Percentiles rank a stretch among this genome's conserved stretches.
Conservation (phyloP, 64 coral and sea anemone species). For the Montipora efflorescens region DNA sequence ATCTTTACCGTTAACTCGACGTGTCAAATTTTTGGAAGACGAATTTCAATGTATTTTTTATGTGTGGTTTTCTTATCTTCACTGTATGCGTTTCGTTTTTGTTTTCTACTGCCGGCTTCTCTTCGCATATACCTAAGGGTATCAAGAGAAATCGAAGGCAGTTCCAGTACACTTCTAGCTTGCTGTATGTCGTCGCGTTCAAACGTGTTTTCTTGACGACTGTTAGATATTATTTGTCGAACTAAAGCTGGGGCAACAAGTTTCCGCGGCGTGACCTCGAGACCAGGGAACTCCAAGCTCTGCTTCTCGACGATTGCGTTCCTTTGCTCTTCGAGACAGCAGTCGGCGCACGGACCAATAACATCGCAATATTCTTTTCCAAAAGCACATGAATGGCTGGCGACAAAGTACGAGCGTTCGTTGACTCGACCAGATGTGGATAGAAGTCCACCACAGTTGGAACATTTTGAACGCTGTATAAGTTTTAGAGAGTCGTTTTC, state of each 20-base stretch:
- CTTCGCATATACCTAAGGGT: slow-evolving; percentile 84
- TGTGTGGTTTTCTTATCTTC: slow-evolving; percentile 33
- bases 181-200: slow-evolving; percentile 32
- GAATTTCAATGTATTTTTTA: slow-evolving; percentile 90
- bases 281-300: slow-evolving; percentile 77
- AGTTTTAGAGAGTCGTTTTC: slow-evolving; percentile 14
- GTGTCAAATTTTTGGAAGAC: slow-evolving; percentile 86
- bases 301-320: slow-evolving; percentile 80
- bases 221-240: slow-evolving; percentile 47
- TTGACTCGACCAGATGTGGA: slow-evolving; percentile 20
- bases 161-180: slow-evolving; percentile 32
- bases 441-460: slow-evolving; percentile 70
- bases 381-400: slow-evolving; percentile 46
- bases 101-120: slow-evolving; percentile 81
- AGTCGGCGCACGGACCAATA: slow-evolving; percentile 82
- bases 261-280: slow-evolving; percentile 79
- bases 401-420: slow-evolving; percentile 3
- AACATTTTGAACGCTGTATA: slow-evolving; percentile 38
- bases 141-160: slow-evolving; percentile 66
- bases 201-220: slow-evolving; percentile 1
- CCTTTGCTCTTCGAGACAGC: slow-evolving; percentile 60
- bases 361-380: slow-evolving; percentile 85
- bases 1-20: neutral
- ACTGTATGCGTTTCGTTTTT: slow-evolving; percentile 43
- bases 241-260: slow-evolving; percentile 79